Base-by-base conservation (phyloP, 1,140 invertebrate genomes). In the Lepidurus couesii region DNA sequence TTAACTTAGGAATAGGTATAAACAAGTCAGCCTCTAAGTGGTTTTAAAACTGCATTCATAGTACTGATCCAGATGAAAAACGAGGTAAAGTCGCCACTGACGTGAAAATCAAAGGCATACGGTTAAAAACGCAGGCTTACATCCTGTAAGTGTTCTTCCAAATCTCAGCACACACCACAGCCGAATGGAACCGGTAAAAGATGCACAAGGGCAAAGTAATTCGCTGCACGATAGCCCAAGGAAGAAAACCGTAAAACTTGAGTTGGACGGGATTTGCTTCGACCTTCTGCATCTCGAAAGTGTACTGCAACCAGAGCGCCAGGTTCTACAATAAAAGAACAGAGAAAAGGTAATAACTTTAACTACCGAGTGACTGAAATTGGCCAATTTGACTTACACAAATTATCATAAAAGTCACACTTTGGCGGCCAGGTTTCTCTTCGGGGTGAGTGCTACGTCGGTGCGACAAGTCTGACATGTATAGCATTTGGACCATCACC, bases 101-200 rank as follows among this genome's bases (percentile, higher is more conserved):
- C 3, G 3, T 2, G 34, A 34, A 3, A 34, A 34, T 34, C 34
- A 4, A 34, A 34, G 34, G 34, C 34, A 34, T 2, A 34, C 34
- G 34, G 34, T 34, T 34, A 34, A 34, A 34, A 34, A 34, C 4
- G 3, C 34, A 2, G 34, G 4, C 53, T 16, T 65, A 65, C 53
- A 65, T 65, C 53, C 78, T 96, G 89, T 98, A 98, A 84, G 94
- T 96, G 81, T 95, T 97, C 87, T 97, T 97, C 96, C 97, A 98
- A 80, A 98, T 97, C 86, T 98, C 96, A 81, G 96, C 96, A 80
- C 98, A 90, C 86, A 95, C 97, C 42, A 98, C 95, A 26, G 95
- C 94, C 44, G 95, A 97, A 87, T 98, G 96, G 91, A 98, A 98
- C 80, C 94, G 91, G 86, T 95, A 93, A 90, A 98, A 98, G 84